Evolutionary conservation across 2,888 invertebrate species (phyloP).

Genomic region (Autographa gamma): DNA sequence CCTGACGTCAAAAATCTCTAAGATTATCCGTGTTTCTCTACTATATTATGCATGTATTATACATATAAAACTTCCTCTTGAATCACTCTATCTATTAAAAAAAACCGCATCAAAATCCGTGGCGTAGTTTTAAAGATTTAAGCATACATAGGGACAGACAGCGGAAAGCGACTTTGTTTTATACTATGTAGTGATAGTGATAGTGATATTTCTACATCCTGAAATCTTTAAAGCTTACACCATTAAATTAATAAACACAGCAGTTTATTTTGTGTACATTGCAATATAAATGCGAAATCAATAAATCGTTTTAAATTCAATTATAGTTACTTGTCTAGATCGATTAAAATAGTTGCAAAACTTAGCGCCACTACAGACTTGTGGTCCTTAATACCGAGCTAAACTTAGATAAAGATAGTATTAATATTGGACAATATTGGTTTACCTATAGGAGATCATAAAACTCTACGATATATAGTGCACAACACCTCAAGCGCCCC

Average conservation of each 20-base stretch:
- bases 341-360: not conserved
- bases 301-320: not conserved
- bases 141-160: no score
- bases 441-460: conserved; percentile 6
- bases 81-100: no score
- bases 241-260: not conserved
- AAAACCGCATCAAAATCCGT: no score
- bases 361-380: not conserved
- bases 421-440: not conserved
- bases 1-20: no score
- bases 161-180: no score
- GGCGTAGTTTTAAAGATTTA: no score
- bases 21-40: no score
- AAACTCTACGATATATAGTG: conserved; percentile 18
- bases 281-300: not conserved
- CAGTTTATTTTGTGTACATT: not conserved
- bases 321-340: not conserved
- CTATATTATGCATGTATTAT: no score
- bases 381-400: no score
- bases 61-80: no score
- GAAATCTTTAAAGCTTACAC: not conserved
- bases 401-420: not conserved
- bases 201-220: not conserved
- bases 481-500: conserved; percentile 65
- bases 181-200: no score